These are phyloP conservation scores for Oreochromis grahami DNA, from an alignment of 2,797 vertebrate genomes.

Conservation along the genomic window DNA sequence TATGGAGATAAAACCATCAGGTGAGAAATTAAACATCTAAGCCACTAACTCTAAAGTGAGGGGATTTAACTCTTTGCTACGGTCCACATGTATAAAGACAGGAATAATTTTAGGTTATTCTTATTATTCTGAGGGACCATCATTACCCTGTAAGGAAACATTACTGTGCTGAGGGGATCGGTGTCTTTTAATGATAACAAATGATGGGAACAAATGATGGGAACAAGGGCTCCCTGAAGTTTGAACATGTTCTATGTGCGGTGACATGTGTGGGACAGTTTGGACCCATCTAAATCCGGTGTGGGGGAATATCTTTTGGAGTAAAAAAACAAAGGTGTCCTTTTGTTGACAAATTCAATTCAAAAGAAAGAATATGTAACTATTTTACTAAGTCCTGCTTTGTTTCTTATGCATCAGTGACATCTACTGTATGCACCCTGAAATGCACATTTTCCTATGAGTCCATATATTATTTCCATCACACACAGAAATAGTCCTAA, in stretches of 20 bases:
- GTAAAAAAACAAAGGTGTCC: neutral
- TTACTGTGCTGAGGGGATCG: neutral
- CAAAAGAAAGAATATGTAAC: neutral
- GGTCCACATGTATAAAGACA: neutral
- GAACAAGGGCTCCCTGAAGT: neutral
- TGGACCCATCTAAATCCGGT: neutral
- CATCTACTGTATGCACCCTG: neutral
- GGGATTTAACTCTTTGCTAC: neutral
- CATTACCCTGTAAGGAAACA: neutral
- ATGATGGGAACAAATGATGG: neutral
- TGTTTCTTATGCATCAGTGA: neutral
- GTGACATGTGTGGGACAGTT: neutral
- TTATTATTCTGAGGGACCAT: neutral
- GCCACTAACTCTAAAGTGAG: neutral
- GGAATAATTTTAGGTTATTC: neutral
- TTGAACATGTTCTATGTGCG: neutral
- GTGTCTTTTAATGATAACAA: neutral
- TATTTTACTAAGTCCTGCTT: neutral
- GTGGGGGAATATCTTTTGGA: neutral
- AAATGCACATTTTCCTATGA: neutral
- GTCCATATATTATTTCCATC: neutral
- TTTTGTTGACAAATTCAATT: neutral
- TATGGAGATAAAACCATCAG: neutral
- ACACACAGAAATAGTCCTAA: neutral
- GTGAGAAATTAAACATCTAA: neutral